phyloP scores from a whole-genome alignment of 2,888 invertebrate species.

The Oligia latruncula region DNA sequence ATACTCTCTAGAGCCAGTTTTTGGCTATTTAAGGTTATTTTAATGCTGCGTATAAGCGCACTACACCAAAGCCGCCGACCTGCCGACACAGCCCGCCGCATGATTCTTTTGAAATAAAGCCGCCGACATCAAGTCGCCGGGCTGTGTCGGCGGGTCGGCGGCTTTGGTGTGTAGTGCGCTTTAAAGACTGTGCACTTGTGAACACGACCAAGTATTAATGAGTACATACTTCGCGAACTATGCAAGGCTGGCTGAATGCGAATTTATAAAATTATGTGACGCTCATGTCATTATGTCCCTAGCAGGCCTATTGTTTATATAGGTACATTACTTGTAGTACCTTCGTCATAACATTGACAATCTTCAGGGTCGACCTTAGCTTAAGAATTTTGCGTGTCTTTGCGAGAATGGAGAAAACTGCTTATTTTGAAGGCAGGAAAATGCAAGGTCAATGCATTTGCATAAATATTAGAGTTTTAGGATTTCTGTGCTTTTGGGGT shows the following conservation, averaged over 20 bases:
- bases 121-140: no score
- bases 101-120: no score
- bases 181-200: neutral
- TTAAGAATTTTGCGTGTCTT: constrained; percentile 8
- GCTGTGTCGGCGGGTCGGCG: no score
- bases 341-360: constrained; percentile 40
- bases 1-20: neutral
- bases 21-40: neutral
- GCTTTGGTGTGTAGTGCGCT: no score
- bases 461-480: neutral
- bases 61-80: no score
- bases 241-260: constrained; percentile 41
- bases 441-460: neutral
- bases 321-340: constrained; percentile 7
- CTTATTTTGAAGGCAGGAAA: neutral
- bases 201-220: neutral
- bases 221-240: constrained; percentile 21
- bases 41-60: neutral
- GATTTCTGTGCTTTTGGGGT: no score
- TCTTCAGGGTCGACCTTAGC: constrained; percentile 17
- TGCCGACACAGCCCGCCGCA: no score
- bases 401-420: neutral
- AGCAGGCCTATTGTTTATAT: constrained; percentile 48
- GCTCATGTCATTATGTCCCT: constrained; percentile 18
- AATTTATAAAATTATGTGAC: constrained; percentile 42